A percentile compares a stretch with the other conserved stretches of the same genome.
Evolutionary conservation across 2,797 vertebrate genomes (phyloP).

Genomic region (Anguilla megastoma): DNA sequence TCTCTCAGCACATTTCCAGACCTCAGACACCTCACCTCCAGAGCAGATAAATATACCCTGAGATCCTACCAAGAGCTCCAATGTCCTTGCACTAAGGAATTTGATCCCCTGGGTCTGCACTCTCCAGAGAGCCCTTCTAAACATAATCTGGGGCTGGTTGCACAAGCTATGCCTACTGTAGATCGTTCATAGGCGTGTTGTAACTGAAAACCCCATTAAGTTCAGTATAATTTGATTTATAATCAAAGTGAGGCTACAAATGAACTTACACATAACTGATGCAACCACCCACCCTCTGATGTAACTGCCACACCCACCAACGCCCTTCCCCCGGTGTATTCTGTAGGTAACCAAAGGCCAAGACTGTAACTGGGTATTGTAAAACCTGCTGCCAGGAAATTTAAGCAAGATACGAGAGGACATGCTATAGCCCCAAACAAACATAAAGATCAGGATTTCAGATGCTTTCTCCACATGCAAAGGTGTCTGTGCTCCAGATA

Average conservation of each 20-base stretch:
- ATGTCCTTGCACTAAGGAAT: conserved; percentile 26
- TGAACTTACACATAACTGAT: conserved; percentile 17
- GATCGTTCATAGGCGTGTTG: background rate
- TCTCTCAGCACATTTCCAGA: conserved; percentile 25
- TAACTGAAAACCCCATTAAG: conserved; percentile 12
- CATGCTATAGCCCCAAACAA: background rate
- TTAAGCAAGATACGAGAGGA: background rate
- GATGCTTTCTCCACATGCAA: background rate
- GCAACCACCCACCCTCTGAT: conserved; percentile 7
- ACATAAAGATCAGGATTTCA: background rate
- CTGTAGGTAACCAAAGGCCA: background rate
- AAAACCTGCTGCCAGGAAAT: background rate
- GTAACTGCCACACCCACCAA: background rate
- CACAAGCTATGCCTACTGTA: conserved; percentile 7
- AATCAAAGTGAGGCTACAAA: conserved; percentile 22
- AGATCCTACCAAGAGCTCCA: conserved; percentile 17
- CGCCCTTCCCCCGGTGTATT: background rate
- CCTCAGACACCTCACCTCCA: conserved; percentile 25
- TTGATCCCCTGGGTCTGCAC: conserved; percentile 51
- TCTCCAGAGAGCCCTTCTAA: conserved; percentile 25
- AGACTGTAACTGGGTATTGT: background rate
- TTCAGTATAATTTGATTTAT: conserved; percentile 4
- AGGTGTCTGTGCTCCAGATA: background rate
- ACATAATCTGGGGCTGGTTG: conserved; percentile 8
- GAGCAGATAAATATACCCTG: conserved; percentile 24